Evolutionary conservation across 2,797 vertebrate species (phyloP).

Genomic region (Helarctos malayanus): DNA sequence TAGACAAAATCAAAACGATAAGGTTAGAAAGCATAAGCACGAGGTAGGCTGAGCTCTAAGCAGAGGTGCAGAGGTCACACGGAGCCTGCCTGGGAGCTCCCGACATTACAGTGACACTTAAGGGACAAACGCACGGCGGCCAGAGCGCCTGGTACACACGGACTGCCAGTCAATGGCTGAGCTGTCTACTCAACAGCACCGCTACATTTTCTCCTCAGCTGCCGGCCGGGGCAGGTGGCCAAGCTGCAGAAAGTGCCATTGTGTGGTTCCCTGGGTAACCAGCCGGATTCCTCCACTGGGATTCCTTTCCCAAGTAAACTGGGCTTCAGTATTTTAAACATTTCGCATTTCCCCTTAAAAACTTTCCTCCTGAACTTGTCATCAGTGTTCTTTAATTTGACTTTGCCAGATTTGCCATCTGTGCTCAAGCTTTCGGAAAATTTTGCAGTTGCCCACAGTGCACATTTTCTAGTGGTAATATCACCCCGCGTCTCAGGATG

Average conservation of each 20-base stretch:
- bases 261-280: background rate
- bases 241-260: background rate
- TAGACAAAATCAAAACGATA: background rate
- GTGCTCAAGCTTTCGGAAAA: background rate
- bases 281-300: background rate
- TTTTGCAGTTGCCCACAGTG: background rate
- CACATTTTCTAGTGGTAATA: background rate
- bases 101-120: background rate
- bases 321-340: background rate
- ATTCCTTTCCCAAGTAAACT: background rate
- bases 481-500: background rate
- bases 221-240: background rate
- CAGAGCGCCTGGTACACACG: too few species aligned
- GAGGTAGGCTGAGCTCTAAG: background rate
- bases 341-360: background rate
- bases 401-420: background rate
- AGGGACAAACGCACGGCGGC: background rate
- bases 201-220: background rate
- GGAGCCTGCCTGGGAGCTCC: background rate
- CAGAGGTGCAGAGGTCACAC: fast-evolving
- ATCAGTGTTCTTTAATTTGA: background rate
- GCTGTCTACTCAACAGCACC: background rate
- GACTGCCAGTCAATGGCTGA: fast-evolving
- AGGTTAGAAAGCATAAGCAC: background rate
- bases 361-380: background rate